Base-by-base conservation (phyloP, 2,113 vertebrate genomes). In the Conger conger region DNA sequence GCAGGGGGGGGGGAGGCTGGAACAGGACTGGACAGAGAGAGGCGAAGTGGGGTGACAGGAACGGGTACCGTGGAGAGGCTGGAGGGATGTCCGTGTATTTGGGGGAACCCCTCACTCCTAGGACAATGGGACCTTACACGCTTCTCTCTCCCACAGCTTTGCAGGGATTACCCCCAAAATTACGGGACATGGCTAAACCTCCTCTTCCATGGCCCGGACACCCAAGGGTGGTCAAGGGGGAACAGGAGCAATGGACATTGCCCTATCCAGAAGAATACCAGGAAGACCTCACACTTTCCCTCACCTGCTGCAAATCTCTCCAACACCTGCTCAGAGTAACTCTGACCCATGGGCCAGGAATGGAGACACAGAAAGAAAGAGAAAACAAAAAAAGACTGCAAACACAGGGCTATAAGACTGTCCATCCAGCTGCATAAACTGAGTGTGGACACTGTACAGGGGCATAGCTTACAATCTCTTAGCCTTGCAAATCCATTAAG, bases 71-170 rank as follows among this genome's bases (percentile, higher is more conserved):
- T 60, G 76, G 87, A 57, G 83, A 45, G n/a, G 40, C 81, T 85
- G 38, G 35, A 37, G 83, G 84, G 76, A 86, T 42, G 84, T 85
- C 53, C 80, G 83, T 82, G 73, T 38, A 76, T 85, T 79, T 86
- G 87, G 83, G 84, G 87, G 82, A 86, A 86, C 84, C 86, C 87
- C 82, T 87, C 73, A 84, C 88, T 86, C 79, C 80, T 84, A 82
- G 87, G 89, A 84, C 83, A 89, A 77, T 80, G 89, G 87, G 88
- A 90, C 91, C 83, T 93, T 88, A 93, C 86, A 87, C 91, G 82
- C 85, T 88, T 92, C 87, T 93, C 80, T 89, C 86, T 94, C 90
- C 86, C 88, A 86, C 90, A 92, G 90, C 89, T 80, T 91, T 81
- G 79, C 88, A 90, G 81, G 85, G 77, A 79, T 79, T 45, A 16